These are phyloP conservation scores for Tortricodes alternella DNA, from an alignment of 2,888 invertebrate genomes.

Conservation along the genomic window DNA sequence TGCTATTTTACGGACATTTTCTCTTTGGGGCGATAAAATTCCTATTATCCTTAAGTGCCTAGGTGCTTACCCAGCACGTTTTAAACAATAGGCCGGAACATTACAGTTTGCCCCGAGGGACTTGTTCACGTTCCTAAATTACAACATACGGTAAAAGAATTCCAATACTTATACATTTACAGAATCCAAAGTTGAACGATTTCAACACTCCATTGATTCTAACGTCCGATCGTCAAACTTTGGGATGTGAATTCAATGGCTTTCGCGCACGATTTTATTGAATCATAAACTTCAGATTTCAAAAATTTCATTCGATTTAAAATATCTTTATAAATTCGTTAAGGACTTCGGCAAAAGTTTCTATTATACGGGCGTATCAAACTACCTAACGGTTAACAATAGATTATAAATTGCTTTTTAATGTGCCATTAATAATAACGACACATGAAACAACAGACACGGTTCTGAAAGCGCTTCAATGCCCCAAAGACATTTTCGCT, in stretches of 20 bases:
- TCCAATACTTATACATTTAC: background rate
- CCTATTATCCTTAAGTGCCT: conserved; percentile 6
- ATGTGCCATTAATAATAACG: background rate
- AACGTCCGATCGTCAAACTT: conserved; percentile 8
- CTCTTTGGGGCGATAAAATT: background rate
- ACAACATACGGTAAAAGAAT: conserved; percentile 3
- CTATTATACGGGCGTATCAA: too few relatives aligned
- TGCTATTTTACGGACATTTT: conserved; percentile 5
- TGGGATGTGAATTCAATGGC: conserved; percentile 7
- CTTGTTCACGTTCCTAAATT: background rate
- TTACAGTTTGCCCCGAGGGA: background rate
- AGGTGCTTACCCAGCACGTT: conserved; percentile 7
- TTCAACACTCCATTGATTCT: conserved; percentile 9
- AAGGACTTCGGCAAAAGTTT: too few relatives aligned
- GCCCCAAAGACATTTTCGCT: conserved; percentile 7
- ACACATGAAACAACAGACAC: background rate
- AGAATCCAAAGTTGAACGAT: conserved; percentile 12
- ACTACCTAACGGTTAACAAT: background rate
- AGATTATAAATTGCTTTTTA: background rate
- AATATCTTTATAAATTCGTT: too few relatives aligned
- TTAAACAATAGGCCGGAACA: conserved; percentile 17
- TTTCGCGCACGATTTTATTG: background rate
- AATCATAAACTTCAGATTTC: conserved; percentile 2
- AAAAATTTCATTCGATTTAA: background rate
- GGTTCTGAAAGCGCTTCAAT: background rate